phyloP scores from a whole-genome alignment of 2,888 invertebrate genomes.

The Orthosia cruda region DNA sequence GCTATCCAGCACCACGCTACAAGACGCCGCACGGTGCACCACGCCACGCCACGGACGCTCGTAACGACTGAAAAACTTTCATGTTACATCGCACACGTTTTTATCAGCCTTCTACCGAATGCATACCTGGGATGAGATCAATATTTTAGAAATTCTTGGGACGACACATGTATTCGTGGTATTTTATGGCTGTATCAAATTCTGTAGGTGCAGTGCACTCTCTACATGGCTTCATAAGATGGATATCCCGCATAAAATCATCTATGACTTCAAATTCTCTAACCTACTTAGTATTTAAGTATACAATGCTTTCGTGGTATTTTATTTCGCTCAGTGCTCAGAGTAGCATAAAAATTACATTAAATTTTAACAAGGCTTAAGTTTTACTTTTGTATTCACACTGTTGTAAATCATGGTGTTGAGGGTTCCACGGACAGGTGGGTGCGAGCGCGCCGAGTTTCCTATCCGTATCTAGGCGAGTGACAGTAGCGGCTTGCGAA shows the following conservation, averaged over 20 bases:
- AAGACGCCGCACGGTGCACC: conserved; percentile 48
- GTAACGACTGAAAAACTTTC: conserved; percentile 84
- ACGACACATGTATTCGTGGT: background rate
- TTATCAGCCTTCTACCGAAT: conserved; percentile 62
- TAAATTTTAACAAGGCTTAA: conserved; percentile 43
- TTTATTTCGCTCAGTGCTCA: conserved; percentile 60
- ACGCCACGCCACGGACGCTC: conserved; percentile 74
- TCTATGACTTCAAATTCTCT: conserved; percentile 10
- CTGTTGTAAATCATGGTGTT: conserved; percentile 65
- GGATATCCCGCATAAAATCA: background rate
- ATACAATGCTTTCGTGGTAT: conserved; percentile 21
- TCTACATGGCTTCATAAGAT: background rate
- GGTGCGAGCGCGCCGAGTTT: conserved; percentile 87
- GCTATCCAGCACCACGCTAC: conserved; percentile 63
- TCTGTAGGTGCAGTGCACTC: background rate
- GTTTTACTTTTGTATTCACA: conserved; percentile 44
- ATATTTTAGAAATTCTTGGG: conserved; percentile 62
- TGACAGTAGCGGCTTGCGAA: conserved; percentile 92
- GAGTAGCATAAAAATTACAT: conserved; percentile 56
- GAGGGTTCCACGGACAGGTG: conserved; percentile 81
- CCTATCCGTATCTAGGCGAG: conserved; percentile 92
- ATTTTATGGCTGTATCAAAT: conserved; percentile 6
- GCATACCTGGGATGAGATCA: conserved; percentile 62
- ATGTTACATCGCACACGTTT: conserved; percentile 71
- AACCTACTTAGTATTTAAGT: conserved; percentile 11